Evolutionary conservation across 2,113 vertebrate species (phyloP).

Genomic region (Calypte anna): DNA sequence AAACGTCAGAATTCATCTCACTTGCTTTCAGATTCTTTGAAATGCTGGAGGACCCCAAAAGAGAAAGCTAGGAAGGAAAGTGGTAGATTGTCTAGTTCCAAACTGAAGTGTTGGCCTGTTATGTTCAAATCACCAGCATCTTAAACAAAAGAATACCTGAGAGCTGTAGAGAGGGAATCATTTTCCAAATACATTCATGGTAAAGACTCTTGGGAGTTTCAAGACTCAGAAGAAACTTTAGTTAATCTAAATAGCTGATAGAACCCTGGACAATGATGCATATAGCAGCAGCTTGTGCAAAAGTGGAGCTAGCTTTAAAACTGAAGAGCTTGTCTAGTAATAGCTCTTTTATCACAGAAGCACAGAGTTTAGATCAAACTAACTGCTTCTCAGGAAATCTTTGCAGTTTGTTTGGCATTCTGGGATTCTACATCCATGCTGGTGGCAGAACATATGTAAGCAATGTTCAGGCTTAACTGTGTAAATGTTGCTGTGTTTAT

Average conservation of each 20-base stretch:
- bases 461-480: background rate
- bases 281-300: background rate
- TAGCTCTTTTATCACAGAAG: background rate
- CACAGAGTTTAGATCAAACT: background rate
- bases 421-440: background rate
- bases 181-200: background rate
- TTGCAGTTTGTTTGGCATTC: background rate
- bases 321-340: background rate
- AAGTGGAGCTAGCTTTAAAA: background rate
- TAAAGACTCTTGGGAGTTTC: background rate
- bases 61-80: background rate
- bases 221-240: background rate
- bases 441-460: background rate
- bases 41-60: background rate
- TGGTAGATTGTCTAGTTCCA: background rate
- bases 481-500: background rate
- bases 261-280: background rate
- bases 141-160: background rate
- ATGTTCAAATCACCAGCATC: background rate
- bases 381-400: background rate
- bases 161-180: background rate
- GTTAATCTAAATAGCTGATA: background rate
- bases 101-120: background rate
- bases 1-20: background rate
- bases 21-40: background rate